These are phyloP conservation scores for Tricholaema leucomelas DNA, from an alignment of 2,113 vertebrate genomes.

Conservation along the genomic window DNA sequence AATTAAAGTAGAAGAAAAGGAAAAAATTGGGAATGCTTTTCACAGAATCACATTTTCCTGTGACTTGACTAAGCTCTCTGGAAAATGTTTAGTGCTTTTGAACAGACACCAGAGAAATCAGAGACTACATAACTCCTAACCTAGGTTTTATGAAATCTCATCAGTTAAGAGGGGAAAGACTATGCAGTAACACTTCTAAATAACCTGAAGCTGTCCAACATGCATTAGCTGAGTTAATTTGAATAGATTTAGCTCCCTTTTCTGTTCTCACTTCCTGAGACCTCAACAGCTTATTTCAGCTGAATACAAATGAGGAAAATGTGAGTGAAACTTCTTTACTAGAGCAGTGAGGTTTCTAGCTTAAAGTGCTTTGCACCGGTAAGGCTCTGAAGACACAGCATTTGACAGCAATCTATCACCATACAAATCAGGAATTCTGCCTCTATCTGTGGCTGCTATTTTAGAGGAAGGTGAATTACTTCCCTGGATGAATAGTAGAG, in stretches of 20 bases:
- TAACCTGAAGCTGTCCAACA: background rate
- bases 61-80: too few relatives aligned
- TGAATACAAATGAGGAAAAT: background rate
- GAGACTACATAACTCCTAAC: background rate
- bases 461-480: background rate
- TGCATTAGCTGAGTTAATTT: conserved; percentile 15
- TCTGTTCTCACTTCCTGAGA: background rate
- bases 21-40: background rate
- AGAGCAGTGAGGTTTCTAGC: background rate
- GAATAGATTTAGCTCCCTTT: background rate
- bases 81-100: too few relatives aligned
- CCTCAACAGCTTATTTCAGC: background rate
- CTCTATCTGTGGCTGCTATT: background rate
- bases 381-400: background rate
- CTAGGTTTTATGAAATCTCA: background rate
- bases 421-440: background rate
- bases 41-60: too few relatives aligned
- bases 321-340: background rate
- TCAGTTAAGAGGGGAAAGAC: background rate
- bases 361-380: background rate
- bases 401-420: background rate
- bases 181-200: background rate
- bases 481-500: background rate
- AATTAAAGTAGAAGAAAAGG: background rate
- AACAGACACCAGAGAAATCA: too few relatives aligned